Evolutionary conservation across 1,140 invertebrate species (phyloP), one percentile per base, ranked within the genome.

Genomic region (Scaptomyza montana): DNA sequence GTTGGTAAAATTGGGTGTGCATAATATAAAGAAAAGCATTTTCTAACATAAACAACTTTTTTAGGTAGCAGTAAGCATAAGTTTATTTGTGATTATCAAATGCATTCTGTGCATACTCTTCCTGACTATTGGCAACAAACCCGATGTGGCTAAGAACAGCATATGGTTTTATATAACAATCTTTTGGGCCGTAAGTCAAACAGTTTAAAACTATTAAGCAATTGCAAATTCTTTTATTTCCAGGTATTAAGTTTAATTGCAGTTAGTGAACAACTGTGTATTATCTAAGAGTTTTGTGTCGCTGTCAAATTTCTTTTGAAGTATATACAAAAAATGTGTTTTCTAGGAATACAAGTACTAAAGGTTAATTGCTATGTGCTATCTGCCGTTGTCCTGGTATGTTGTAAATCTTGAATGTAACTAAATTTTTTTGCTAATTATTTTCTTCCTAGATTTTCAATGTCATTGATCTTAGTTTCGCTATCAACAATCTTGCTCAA

Each of bases 261-360:
- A 9, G 5, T 61, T 3, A 9, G 45, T 4, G 3, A 30, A n/a
- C 12, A n/a, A 28, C 3, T n/a, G 0, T n/a, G 39, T n/a, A n/a
- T 12, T 2, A 43, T 2, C 21, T 50, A n/a, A 28, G 21, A 50
- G 47, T 12, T 28, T 50, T 28, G 47, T 49, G 47, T 28, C 46
- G 21, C 12, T 50, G 10, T 9, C 4, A 50, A 25, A 51, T 30
- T 4, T 4, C 6, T 28, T 49, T 21, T n/a, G 12, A 43, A 43
- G 9, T 19, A n/a, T 5, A 28, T 0, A 47, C 7, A 13, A 21
- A 33, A 33, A n/a, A 68, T 68, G 65, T 68, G 65, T 12, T 33
- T 61, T 53, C 8, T 68, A 19, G 56, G 47, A 12, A 4, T 19
- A 0, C 12, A 3, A 6, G 16, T 50, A 2, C 47, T 68, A 0